Conservation (phyloP, 1,140 invertebrate species). For the Palaemon carinicauda region DNA sequence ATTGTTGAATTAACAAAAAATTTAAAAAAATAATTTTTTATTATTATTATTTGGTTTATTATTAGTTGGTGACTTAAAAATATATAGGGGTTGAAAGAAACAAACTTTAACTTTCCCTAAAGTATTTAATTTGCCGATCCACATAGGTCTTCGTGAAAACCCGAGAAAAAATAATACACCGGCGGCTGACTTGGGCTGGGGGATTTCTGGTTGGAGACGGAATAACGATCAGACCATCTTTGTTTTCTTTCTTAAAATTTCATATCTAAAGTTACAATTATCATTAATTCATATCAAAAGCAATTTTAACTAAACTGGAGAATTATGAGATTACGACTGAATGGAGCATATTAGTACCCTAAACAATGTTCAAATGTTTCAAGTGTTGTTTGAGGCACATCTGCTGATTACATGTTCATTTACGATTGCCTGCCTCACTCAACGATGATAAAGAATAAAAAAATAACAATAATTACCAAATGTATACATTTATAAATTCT, state of each 20-base stretch:
- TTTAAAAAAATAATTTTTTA: no score
- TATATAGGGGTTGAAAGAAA: background rate
- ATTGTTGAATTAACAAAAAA: no score
- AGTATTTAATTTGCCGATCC: slow-evolving; percentile 50
- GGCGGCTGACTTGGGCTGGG: slow-evolving; percentile 41
- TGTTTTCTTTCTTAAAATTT: slow-evolving; percentile 10
- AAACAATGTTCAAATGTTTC: background rate
- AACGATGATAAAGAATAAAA: no score
- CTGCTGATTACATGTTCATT: background rate
- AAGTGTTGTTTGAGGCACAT: background rate
- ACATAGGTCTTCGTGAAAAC: slow-evolving; percentile 42
- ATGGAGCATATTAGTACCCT: slow-evolving; percentile 11
- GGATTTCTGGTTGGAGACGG: slow-evolving; percentile 16
- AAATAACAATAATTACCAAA: no score
- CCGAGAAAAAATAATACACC: slow-evolving; percentile 47
- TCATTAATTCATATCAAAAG: slow-evolving; percentile 37
- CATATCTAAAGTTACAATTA: slow-evolving; percentile 5
- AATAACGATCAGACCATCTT: slow-evolving; percentile 17
- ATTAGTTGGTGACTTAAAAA: no score
- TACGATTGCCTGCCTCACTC: background rate
- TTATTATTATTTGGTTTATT: no score
- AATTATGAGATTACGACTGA: slow-evolving; percentile 29
- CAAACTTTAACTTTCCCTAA: slow-evolving; percentile 31
- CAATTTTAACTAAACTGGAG: slow-evolving; percentile 25
- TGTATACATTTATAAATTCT: no score